Evolutionary conservation across 2,797 vertebrate genomes (phyloP).

Genomic region (Chaunax sp.): DNA sequence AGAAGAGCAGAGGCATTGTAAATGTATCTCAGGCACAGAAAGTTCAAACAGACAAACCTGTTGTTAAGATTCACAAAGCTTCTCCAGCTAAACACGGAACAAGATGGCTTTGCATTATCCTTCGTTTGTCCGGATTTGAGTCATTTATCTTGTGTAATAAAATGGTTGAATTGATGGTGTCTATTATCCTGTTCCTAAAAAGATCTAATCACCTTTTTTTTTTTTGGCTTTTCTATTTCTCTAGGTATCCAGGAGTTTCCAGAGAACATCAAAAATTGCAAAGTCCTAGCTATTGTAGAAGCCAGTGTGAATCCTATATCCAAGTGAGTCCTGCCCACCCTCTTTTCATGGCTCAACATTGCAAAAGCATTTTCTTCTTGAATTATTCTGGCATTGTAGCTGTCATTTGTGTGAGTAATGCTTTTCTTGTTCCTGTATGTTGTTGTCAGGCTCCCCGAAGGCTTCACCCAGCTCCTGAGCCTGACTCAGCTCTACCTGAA

Average conservation of each 20-base stretch:
- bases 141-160: too few species aligned
- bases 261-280: slow-evolving; percentile 99
- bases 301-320: slow-evolving; percentile 99
- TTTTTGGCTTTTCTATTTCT: slow-evolving; percentile 2
- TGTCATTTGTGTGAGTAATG: slow-evolving; percentile 24
- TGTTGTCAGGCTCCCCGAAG: slow-evolving; percentile 93
- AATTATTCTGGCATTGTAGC: not conserved
- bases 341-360: not conserved
- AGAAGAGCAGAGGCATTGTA: slow-evolving; percentile 50
- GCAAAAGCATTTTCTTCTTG: not conserved
- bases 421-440: slow-evolving; percentile 24
- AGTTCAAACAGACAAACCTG: slow-evolving; percentile 28
- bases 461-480: slow-evolving; percentile 97
- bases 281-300: slow-evolving; percentile 93
- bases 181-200: not conserved
- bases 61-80: slow-evolving; percentile 42
- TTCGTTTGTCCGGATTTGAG: slow-evolving; percentile 18
- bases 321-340: slow-evolving; percentile 86
- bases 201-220: not conserved
- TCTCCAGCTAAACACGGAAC: not conserved
- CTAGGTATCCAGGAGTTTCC: slow-evolving; percentile 99
- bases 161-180: not conserved
- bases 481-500: slow-evolving; percentile 98
- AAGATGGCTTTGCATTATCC: not conserved
- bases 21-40: slow-evolving; percentile 23